phyloP scores from a whole-genome alignment of 2,797 vertebrate genomes.

The Ceyx erithaca region DNA sequence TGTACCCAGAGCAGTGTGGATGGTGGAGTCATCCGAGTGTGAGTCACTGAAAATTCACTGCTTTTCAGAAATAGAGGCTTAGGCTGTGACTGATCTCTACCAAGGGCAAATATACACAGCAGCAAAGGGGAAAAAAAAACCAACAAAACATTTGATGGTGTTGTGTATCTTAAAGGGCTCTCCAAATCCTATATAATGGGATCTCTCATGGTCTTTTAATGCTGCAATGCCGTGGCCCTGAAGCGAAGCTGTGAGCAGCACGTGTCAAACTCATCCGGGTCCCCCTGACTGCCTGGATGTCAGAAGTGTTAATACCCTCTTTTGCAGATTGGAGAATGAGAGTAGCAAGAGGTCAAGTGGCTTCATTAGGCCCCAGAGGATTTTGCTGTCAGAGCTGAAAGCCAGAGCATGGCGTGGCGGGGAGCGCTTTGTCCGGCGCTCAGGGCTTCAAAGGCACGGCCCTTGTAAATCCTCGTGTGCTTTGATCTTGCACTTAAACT shows the following conservation, averaged over 20 bases:
- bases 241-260: background rate
- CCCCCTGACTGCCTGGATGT: background rate
- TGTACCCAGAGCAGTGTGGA: rapidly evolving
- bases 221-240: rapidly evolving
- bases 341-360: conserved; percentile 50
- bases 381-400: background rate
- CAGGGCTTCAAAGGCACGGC: rapidly evolving
- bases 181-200: background rate
- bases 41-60: background rate
- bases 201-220: rapidly evolving
- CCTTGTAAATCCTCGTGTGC: rapidly evolving
- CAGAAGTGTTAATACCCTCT: background rate
- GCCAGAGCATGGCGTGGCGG: rapidly evolving
- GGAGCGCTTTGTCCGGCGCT: background rate
- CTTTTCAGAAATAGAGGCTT: background rate
- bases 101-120: background rate
- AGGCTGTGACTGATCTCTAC: background rate
- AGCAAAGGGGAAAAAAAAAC: background rate
- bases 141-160: background rate
- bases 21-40: rapidly evolving
- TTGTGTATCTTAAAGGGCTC: background rate
- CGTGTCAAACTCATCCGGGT: background rate
- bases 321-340: background rate
- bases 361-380: background rate
- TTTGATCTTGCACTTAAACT: background rate